Evolutionary conservation across 2,113 vertebrate genomes (phyloP).

Genomic region (Martes martes): DNA sequence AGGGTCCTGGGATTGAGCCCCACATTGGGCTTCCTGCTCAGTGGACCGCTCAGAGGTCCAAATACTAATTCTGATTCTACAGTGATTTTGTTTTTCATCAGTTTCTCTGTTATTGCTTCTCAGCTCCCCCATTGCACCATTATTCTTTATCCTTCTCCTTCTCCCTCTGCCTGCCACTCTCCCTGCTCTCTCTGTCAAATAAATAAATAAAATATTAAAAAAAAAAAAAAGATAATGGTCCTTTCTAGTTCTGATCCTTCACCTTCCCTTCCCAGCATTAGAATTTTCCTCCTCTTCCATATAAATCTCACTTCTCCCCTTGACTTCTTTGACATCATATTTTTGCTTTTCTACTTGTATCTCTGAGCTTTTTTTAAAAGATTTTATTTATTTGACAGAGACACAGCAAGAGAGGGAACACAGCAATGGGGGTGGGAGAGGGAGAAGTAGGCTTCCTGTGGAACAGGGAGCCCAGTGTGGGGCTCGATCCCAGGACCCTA

Average conservation of each 20-base stretch:
- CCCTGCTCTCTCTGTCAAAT: too few relatives aligned
- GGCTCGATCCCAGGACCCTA: too few relatives aligned
- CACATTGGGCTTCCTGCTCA: too few relatives aligned
- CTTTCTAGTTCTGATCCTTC: not conserved
- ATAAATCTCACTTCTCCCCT: not conserved
- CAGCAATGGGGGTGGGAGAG: too few relatives aligned
- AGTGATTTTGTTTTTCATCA: not conserved
- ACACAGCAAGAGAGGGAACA: too few relatives aligned
- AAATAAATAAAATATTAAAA: too few relatives aligned
- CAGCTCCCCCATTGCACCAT: not conserved
- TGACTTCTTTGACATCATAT: not conserved
- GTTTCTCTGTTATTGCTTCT: not conserved
- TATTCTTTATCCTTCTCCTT: not conserved
- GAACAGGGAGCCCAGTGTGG: too few relatives aligned
- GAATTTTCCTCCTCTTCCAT: not conserved
- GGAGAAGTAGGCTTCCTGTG: too few relatives aligned
- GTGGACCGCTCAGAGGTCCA: too few relatives aligned
- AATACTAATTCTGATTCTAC: not conserved
- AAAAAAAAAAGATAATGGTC: not conserved
- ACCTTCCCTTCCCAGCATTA: not conserved
- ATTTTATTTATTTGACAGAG: too few relatives aligned
- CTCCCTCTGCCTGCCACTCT: too few relatives aligned
- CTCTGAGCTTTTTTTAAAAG: not conserved
- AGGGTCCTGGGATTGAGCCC: too few relatives aligned
- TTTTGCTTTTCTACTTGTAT: constrained; percentile 17